phyloP scores from a whole-genome alignment of 2,797 vertebrate genomes.

The Coregonus sp. region DNA sequence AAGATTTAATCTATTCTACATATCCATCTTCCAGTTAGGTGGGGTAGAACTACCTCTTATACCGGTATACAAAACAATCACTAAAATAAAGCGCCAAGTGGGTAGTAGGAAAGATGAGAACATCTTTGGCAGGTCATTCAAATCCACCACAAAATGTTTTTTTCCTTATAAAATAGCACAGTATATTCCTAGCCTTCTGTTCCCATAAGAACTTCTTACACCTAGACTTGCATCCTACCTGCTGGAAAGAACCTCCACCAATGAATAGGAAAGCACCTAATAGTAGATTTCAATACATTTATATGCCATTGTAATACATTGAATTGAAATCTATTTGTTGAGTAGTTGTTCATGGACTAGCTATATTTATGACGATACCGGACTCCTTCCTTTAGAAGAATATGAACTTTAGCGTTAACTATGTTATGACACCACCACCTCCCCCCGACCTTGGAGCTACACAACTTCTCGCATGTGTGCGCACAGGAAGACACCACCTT shows the following conservation, averaged over 20 bases:
- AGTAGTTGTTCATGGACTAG: neutral
- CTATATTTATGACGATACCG: neutral
- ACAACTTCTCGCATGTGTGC: too few species aligned
- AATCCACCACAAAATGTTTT: conserved; percentile 5
- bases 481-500: neutral
- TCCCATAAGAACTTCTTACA: neutral
- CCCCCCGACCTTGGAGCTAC: neutral
- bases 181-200: neutral
- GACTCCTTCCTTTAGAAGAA: neutral
- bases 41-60: too few species aligned
- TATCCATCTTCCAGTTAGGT: too few species aligned
- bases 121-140: conserved; percentile 39
- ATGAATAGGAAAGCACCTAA: neutral
- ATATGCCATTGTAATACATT: neutral
- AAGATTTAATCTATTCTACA: too few species aligned
- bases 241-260: neutral
- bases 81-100: too few species aligned
- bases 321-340: neutral
- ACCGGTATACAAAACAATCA: too few species aligned
- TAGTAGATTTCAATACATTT: too few species aligned
- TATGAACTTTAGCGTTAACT: neutral
- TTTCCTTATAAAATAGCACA: conserved; percentile 1
- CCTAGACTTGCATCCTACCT: neutral
- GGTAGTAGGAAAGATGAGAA: neutral
- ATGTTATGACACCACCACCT: neutral